Evolutionary conservation across 2,888 invertebrate species (phyloP), one percentile per base, ranked within the genome.

Genomic region (Lycia hirtaria): DNA sequence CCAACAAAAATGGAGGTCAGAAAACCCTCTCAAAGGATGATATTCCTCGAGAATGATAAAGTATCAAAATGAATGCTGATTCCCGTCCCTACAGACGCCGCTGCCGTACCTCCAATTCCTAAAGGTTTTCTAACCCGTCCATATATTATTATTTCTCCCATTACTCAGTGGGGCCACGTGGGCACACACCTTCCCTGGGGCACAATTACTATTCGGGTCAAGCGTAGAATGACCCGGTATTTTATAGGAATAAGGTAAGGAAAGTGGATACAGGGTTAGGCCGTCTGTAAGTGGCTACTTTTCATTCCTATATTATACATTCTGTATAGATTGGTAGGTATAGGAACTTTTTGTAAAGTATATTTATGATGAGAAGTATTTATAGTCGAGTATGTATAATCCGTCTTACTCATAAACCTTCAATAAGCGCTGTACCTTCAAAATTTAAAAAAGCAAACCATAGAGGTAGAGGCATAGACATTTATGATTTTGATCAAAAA

Each of bases 161-260:
- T 80, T 74, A 73, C 66, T 77, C 75, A 75, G 68, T 62, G 56
- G 56, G 35, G 58, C 67, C 71, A 65, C 67, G 67, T 67, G 72
- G 64, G 62, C 55, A 64, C 55, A 58, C 60, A 52, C 54, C 60
- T 73, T 80, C 77, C 75, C 80, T 67, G 64, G 71, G 64, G 76
- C 60, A 60, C 72, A 63, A 76, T 81, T 79, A 73, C 65, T 65
- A 71, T 65, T 68, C 69, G 70, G 71, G 73, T 68, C 71, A 70
- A 71, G 68, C 62, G 60, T 68, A 59, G 56, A 48, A 59, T 60
- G 68, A 73, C 71, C 71, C 68, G 67, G 52, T 70, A 69, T 66
- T 71, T 63, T 69, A 68, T 65, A 43, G 43, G 32, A 53, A 51
- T 47, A 47, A 30, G 24, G 30, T 26, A 44, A 53, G 44, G 50